Evolutionary conservation across 2,113 vertebrate genomes (phyloP).

Genomic region (Struthio camelus): DNA sequence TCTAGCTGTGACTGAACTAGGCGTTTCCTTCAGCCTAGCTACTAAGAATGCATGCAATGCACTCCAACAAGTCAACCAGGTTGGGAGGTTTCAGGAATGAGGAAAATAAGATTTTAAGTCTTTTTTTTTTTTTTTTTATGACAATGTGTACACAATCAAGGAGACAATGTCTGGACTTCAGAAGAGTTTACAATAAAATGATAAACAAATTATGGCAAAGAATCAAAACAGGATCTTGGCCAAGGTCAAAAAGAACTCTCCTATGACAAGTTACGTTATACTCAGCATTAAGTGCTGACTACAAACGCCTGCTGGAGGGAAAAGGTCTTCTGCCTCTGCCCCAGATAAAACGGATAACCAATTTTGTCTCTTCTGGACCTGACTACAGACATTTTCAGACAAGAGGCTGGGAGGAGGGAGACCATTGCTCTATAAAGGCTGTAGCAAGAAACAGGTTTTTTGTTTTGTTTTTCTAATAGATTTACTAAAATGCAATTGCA

Average conservation of each 20-base stretch:
- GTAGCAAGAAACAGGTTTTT: background rate
- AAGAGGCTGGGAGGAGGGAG: too few species aligned
- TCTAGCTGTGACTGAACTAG: slow-evolving; percentile 60
- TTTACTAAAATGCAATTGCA: background rate
- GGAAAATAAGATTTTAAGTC: slow-evolving; percentile 66
- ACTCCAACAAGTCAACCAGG: slow-evolving; percentile 80
- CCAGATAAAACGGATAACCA: background rate
- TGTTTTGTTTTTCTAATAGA: background rate
- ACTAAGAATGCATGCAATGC: slow-evolving; percentile 84
- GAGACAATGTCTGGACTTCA: background rate
- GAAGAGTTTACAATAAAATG: slow-evolving; percentile 8
- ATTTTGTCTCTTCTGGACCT: background rate
- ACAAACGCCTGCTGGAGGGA: background rate
- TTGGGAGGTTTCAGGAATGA: slow-evolving; percentile 81
- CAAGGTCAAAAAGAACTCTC: background rate
- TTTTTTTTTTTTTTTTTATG: background rate
- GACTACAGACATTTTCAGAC: background rate
- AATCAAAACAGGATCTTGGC: background rate
- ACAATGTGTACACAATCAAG: slow-evolving; percentile 36
- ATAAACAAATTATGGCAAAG: background rate
- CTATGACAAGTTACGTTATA: background rate
- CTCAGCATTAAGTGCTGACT: background rate
- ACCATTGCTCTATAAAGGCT: background rate
- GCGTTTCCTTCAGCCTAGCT: slow-evolving; percentile 79
- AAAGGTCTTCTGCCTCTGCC: background rate